Conservation (phyloP, 1,140 invertebrate genomes). For the Chymomyza costata region DNA sequence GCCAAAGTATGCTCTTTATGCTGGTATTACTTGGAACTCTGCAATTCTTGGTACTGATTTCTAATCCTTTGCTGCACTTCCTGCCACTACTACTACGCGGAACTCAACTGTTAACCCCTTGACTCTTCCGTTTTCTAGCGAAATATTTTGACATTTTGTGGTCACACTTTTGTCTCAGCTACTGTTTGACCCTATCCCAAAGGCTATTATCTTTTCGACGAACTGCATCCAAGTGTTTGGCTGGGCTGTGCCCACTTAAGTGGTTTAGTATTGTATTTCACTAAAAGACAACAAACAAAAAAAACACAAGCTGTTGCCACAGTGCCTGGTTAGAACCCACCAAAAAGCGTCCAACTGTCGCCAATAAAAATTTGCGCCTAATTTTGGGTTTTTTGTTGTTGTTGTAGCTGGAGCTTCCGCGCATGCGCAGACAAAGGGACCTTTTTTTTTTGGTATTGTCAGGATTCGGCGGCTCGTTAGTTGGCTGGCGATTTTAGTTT, state of each 20-base stretch:
- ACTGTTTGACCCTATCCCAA: no score
- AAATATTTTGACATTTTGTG: conserved; percentile 7
- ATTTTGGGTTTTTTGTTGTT: conserved; percentile 33
- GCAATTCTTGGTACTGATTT: conserved; percentile 38
- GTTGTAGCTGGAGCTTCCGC: conserved; percentile 34
- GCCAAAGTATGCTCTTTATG: conserved; percentile 29
- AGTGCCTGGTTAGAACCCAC: conserved; percentile 6
- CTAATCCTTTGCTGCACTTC: conserved; percentile 24
- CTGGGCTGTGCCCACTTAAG: conserved; percentile 58
- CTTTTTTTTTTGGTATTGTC: conserved; percentile 8
- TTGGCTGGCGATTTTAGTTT: conserved; percentile 52
- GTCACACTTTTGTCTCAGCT: no score
- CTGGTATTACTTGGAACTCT: conserved; percentile 30
- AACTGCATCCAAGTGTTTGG: conserved; percentile 2
- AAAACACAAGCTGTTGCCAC: not conserved
- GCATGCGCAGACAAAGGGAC: conserved; percentile 48
- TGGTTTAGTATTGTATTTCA: conserved; percentile 39
- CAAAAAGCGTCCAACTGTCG: conserved; percentile 37
- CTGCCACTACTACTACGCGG: conserved; percentile 21
- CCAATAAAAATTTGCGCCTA: conserved; percentile 62
- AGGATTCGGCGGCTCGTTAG: conserved; percentile 24
- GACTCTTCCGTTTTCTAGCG: conserved; percentile 25
- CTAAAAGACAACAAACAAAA: conserved; percentile 1
- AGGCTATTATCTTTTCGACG: not conserved
- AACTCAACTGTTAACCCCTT: conserved; percentile 23